phyloP scores from a whole-genome alignment of 1,140 invertebrate species.

The Cotesia vestalis region DNA sequence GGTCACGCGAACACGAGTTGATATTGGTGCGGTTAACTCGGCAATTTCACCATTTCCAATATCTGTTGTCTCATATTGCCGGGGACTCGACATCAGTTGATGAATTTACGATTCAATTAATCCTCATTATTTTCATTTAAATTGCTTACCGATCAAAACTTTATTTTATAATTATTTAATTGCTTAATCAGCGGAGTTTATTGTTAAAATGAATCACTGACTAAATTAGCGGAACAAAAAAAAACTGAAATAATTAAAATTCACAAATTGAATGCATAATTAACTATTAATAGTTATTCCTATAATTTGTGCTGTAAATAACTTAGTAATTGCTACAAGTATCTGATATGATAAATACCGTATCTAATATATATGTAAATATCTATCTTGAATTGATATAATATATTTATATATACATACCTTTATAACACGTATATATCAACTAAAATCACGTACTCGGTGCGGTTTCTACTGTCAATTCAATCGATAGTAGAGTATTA shows the following conservation, averaged over 20 bases:
- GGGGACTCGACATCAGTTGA: constrained; percentile 3
- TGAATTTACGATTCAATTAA: constrained; percentile 12
- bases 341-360: too few relatives aligned
- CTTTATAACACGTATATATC: neutral
- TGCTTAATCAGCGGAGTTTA: too few relatives aligned
- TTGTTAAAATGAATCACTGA: too few relatives aligned
- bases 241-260: too few relatives aligned
- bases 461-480: constrained; percentile 1
- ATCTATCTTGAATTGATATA: neutral
- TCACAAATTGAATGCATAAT: too few relatives aligned
- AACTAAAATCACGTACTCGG: constrained; percentile 8
- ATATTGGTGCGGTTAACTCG: constrained; percentile 13
- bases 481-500: neutral
- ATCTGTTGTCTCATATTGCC: constrained; percentile 21
- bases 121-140: constrained; percentile 24
- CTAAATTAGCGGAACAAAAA: too few relatives aligned
- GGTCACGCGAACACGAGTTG: constrained; percentile 1
- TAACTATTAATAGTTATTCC: too few relatives aligned
- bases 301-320: too few relatives aligned
- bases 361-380: constrained; percentile 10
- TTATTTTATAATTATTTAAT: constrained; percentile 1
- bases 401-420: neutral
- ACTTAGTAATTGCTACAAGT: too few relatives aligned
- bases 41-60: constrained; percentile 21
- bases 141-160: neutral